Percentiles rank a stretch among this genome's conserved stretches.
These are phyloP conservation scores for Ophion ventricosus DNA, from an alignment of 2,888 invertebrate species.

Conservation along the genomic window DNA sequence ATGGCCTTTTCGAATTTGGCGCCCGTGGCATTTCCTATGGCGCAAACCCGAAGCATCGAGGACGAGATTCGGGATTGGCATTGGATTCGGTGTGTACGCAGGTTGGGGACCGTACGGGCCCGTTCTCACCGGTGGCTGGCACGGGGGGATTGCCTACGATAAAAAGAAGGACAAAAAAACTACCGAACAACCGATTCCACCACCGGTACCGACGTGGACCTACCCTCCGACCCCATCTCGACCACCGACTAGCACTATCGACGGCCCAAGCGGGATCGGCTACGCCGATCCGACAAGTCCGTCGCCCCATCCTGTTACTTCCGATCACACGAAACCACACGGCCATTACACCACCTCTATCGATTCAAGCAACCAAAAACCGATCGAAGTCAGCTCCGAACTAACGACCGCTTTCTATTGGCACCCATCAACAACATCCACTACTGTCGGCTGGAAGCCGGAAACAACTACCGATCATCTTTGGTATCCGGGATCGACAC, in stretches of 20 bases:
- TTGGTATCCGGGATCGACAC: neutral
- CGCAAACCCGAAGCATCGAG: neutral
- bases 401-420: no score
- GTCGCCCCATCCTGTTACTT: neutral
- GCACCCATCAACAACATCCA: no score
- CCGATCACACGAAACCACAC: neutral
- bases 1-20: constrained; percentile 1
- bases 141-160: no score
- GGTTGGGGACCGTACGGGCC: neutral
- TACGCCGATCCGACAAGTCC: neutral
- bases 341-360: no score
- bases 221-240: no score
- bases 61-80: neutral
- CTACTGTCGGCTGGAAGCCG: neutral
- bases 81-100: neutral
- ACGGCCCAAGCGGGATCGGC: constrained; percentile 1
- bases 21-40: no score
- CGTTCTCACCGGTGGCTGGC: neutral
- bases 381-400: no score
- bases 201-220: neutral
- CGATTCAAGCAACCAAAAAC: no score
- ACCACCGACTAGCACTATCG: neutral
- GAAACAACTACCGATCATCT: neutral
- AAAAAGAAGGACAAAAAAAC: neutral
- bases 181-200: neutral